Evolutionary conservation across 2,888 invertebrate species (phyloP).

Genomic region (Mactromeris polynyma): DNA sequence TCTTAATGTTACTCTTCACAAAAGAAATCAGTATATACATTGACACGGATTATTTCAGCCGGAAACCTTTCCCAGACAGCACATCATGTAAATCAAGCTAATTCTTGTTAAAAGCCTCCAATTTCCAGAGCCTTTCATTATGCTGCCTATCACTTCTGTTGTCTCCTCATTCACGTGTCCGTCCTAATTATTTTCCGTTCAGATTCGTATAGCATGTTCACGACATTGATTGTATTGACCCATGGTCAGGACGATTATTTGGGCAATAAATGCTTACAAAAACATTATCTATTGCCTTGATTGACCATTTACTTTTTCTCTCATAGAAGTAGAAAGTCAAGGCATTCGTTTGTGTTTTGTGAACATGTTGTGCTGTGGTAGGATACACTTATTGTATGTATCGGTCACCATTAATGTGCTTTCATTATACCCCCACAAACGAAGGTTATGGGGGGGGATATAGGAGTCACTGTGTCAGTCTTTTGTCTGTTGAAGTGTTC

Average conservation of each 20-base stretch:
- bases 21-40: too few species aligned
- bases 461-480: too few species aligned
- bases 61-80: background rate
- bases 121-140: background rate
- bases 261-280: background rate
- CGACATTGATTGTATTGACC: slow-evolving; percentile 6
- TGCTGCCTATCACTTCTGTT: background rate
- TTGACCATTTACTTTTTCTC: background rate
- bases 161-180: background rate
- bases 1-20: too few species aligned
- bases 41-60: background rate
- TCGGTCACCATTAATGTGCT: too few species aligned
- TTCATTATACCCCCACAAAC: too few species aligned
- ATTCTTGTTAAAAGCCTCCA: slow-evolving; percentile 8
- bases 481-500: too few species aligned
- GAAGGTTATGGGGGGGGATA: too few species aligned
- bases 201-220: background rate
- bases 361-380: too few species aligned
- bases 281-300: background rate
- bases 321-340: background rate
- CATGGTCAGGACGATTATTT: slow-evolving; percentile 8
- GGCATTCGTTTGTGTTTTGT: background rate
- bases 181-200: background rate
- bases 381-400: too few species aligned
- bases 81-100: background rate